Conservation (phyloP, 2,113 vertebrate species). For the Castor canadensis region DNA sequence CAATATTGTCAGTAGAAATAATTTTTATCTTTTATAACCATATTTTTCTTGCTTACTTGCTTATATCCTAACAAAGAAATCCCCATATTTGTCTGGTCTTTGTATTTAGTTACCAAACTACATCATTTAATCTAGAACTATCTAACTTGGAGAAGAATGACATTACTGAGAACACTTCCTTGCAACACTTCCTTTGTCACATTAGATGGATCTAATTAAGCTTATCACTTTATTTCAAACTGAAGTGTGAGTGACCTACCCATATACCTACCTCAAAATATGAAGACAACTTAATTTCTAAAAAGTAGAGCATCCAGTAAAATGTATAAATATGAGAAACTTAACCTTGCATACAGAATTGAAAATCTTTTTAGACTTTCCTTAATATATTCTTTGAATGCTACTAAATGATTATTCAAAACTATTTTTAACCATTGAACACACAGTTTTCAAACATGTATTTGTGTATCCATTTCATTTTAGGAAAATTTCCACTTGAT, state of each 20-base stretch:
- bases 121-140: neutral
- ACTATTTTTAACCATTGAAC: slow-evolving; percentile 10
- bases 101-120: neutral
- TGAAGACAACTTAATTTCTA: neutral
- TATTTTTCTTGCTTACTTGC: neutral
- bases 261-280: neutral
- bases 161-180: neutral
- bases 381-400: neutral
- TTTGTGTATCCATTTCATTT: neutral
- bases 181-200: neutral
- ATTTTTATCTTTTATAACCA: neutral
- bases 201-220: neutral
- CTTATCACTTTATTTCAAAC: neutral
- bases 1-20: neutral
- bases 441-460: neutral
- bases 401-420: neutral
- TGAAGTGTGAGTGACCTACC: neutral
- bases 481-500: neutral
- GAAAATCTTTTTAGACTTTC: neutral
- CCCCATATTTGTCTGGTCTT: neutral
- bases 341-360: neutral
- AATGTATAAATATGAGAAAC: neutral
- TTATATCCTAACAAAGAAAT: neutral
- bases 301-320: neutral
- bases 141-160: neutral